Evolutionary conservation across 2,888 invertebrate species (phyloP).

Genomic region (Machimus rusticus): DNA sequence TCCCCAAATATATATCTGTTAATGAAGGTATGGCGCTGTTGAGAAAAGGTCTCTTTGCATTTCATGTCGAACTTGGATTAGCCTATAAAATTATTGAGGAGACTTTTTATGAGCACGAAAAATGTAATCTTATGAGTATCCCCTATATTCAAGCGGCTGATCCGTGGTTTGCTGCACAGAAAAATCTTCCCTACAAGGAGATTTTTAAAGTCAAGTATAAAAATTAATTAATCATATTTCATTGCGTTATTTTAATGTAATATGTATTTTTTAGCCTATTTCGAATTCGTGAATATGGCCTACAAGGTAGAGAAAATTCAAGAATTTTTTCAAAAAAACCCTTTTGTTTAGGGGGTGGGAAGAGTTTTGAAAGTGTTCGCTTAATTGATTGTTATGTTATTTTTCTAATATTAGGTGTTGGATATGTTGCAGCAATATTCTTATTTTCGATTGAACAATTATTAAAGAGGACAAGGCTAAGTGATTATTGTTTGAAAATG

Average conservation of each 20-base stretch:
- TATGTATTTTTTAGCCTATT: conserved; percentile 55
- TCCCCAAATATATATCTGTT: conserved; percentile 62
- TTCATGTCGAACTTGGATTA: background rate
- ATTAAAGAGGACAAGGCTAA: background rate
- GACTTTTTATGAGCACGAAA: conserved; percentile 52
- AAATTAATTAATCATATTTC: background rate
- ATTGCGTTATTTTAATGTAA: background rate
- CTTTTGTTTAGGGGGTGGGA: conserved; percentile 60
- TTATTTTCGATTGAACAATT: conserved; percentile 43
- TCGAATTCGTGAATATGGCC: conserved; percentile 63
- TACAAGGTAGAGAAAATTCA: conserved; percentile 62
- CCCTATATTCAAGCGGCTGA: conserved; percentile 55
- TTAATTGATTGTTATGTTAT: conserved; percentile 62
- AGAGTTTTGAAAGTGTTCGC: conserved; percentile 64
- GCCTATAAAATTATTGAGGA: conserved; percentile 50
- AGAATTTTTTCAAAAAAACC: conserved; percentile 65
- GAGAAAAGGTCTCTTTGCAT: conserved; percentile 11
- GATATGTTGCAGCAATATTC: conserved; percentile 33
- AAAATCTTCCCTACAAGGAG: conserved; percentile 59
- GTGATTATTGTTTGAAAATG: background rate
- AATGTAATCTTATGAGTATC: conserved; percentile 53
- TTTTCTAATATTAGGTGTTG: conserved; percentile 38
- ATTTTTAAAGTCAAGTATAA: conserved; percentile 59
- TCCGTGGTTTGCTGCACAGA: conserved; percentile 57
- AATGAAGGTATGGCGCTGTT: background rate